phyloP scores from a whole-genome alignment of 2,797 vertebrate species.

The Danio tinwini region DNA sequence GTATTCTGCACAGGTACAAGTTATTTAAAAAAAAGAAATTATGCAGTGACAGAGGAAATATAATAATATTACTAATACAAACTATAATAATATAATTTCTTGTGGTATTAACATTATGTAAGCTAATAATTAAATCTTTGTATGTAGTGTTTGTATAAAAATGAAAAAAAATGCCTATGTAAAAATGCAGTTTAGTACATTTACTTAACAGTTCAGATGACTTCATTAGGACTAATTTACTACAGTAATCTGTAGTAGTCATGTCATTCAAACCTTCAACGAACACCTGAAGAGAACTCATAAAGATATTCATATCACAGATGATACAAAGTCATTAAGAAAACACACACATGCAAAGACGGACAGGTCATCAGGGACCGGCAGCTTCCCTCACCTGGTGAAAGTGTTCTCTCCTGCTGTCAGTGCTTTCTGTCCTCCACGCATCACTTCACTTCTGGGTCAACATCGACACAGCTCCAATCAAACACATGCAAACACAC shows the following conservation, averaged over 20 bases:
- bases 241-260: neutral
- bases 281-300: no score
- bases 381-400: constrained; percentile 58
- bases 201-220: neutral
- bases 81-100: no score
- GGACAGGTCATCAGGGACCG: constrained; percentile 37
- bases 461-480: constrained; percentile 59
- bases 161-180: no score
- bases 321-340: neutral
- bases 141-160: no score
- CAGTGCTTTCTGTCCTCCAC: constrained; percentile 56
- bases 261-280: neutral
- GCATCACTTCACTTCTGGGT: constrained; percentile 60
- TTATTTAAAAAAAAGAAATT: no score
- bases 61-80: no score
- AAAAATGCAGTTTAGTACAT: no score
- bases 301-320: no score
- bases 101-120: no score
- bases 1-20: no score
- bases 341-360: constrained; percentile 15
- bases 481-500: constrained; percentile 41
- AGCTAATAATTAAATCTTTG: no score
- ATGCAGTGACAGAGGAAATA: no score
- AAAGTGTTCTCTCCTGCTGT: constrained; percentile 55
- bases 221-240: neutral